Percentiles rank a stretch among this genome's conserved stretches.
These are phyloP conservation scores for Cyanistes caeruleus DNA, from an alignment of 2,113 vertebrate species.

Conservation along the genomic window DNA sequence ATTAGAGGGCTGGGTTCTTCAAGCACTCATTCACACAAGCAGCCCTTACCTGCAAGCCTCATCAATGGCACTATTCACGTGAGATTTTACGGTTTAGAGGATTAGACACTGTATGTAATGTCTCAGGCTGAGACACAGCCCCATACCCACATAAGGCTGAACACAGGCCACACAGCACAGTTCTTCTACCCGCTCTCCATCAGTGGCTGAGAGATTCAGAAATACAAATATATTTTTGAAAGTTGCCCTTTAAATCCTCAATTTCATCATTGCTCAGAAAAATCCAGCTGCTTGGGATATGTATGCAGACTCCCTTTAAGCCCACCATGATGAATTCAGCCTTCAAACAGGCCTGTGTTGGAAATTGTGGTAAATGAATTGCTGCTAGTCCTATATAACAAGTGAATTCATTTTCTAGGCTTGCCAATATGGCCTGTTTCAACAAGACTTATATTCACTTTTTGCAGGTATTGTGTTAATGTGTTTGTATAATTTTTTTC, in stretches of 20 bases:
- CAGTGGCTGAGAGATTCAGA: neutral
- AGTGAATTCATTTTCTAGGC: neutral
- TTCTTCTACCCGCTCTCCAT: neutral
- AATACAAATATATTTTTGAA: neutral
- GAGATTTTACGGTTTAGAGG: conserved; percentile 47
- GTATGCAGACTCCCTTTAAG: neutral
- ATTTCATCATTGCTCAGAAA: neutral
- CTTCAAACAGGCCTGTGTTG: neutral
- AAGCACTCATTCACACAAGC: conserved; percentile 10
- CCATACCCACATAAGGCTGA: neutral
- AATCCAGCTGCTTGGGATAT: neutral
- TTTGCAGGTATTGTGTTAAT: neutral
- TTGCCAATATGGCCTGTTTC: neutral
- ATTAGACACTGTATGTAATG: conserved; percentile 60
- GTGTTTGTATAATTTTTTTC: neutral
- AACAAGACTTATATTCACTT: conserved; percentile 9
- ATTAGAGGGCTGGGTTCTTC: neutral
- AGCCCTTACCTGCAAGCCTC: conserved; percentile 1
- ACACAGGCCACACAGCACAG: neutral
- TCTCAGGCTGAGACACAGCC: neutral
- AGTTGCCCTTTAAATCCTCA: neutral
- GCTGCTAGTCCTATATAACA: neutral
- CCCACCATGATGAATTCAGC: neutral
- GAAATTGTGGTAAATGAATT: neutral
- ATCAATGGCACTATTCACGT: conserved; percentile 55